A percentile compares a stretch with the other conserved stretches of the same genome.
Conservation (phyloP, 2,113 vertebrate genomes). For the Scortum barcoo region DNA sequence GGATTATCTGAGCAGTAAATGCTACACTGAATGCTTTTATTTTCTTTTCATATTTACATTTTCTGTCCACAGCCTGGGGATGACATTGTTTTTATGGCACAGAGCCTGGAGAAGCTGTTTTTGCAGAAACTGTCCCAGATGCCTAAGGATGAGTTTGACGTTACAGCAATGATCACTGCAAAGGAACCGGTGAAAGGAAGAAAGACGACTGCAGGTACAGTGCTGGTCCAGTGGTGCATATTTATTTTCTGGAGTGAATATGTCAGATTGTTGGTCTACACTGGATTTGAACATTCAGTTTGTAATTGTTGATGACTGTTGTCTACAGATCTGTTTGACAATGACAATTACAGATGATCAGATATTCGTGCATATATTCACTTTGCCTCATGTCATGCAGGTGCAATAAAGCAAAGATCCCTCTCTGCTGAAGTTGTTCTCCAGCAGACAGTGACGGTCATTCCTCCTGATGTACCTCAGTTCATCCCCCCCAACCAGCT, state of each 20-base stretch:
- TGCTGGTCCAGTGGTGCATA: not conserved
- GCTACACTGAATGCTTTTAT: not conserved
- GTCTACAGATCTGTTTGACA: not conserved
- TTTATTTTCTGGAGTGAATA: not conserved
- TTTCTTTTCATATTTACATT: not conserved
- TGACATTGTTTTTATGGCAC: slow-evolving; percentile 94
- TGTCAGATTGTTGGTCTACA: not conserved
- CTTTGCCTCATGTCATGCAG: slow-evolving; percentile 51
- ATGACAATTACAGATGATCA: not conserved
- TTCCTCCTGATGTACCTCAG: slow-evolving; percentile 69
- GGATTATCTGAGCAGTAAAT: not conserved
- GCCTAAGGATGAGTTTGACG: slow-evolving; percentile 88
- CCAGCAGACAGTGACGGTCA: slow-evolving; percentile 81
- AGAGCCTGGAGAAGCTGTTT: slow-evolving; percentile 92
- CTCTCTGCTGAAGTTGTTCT: slow-evolving; percentile 79
- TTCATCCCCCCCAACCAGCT: slow-evolving; percentile 65
- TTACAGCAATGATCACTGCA: slow-evolving; percentile 69
- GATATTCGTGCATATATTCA: not conserved
- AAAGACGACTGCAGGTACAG: slow-evolving; percentile 67
- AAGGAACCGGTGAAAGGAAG: slow-evolving; percentile 85
- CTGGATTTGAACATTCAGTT: not conserved
- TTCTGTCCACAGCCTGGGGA: slow-evolving; percentile 88
- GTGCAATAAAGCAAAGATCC: slow-evolving; percentile 69
- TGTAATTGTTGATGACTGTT: not conserved
- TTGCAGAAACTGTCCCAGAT: slow-evolving; percentile 90